Conservation (phyloP, 2,797 vertebrate genomes). For the Streptopelia turtur region DNA sequence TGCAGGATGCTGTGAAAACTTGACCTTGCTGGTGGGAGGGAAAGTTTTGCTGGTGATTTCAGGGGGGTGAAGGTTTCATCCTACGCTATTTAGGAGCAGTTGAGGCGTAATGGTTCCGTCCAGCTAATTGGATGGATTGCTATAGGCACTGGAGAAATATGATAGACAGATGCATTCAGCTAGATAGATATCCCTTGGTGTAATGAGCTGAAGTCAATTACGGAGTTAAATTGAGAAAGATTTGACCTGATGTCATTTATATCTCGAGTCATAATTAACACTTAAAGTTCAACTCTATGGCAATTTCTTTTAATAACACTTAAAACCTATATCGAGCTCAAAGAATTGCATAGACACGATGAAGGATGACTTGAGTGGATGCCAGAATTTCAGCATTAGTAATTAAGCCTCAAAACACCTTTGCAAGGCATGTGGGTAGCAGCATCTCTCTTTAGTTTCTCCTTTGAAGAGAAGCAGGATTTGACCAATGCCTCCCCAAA, state of each 20-base stretch:
- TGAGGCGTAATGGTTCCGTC: neutral
- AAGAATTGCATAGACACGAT: constrained; percentile 29
- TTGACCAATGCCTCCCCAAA: neutral
- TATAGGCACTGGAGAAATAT: constrained; percentile 32
- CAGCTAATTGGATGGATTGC: constrained; percentile 13
- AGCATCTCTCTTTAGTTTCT: neutral
- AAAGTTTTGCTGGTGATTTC: neutral
- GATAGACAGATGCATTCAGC: constrained; percentile 31
- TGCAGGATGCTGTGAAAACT: neutral
- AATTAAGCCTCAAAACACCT: constrained; percentile 48
- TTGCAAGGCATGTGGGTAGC: neutral
- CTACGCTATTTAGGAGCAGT: neutral
- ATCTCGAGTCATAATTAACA: constrained; percentile 52
- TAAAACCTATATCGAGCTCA: constrained; percentile 30
- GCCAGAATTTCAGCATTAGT: neutral
- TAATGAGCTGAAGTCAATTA: constrained; percentile 45
- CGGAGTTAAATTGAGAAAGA: constrained; percentile 33
- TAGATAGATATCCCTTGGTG: constrained; percentile 25
- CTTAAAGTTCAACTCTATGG: constrained; percentile 52
- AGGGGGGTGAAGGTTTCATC: neutral
- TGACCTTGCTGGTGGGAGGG: neutral
- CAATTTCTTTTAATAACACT: constrained; percentile 56
- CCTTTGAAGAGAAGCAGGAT: neutral
- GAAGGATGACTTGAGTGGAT: constrained; percentile 30
- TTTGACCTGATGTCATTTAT: constrained; percentile 61